A percentile compares a stretch with the other conserved stretches of the same genome.
phyloP scores from a whole-genome alignment of 2,113 vertebrate genomes.

The Heterotis niloticus region DNA sequence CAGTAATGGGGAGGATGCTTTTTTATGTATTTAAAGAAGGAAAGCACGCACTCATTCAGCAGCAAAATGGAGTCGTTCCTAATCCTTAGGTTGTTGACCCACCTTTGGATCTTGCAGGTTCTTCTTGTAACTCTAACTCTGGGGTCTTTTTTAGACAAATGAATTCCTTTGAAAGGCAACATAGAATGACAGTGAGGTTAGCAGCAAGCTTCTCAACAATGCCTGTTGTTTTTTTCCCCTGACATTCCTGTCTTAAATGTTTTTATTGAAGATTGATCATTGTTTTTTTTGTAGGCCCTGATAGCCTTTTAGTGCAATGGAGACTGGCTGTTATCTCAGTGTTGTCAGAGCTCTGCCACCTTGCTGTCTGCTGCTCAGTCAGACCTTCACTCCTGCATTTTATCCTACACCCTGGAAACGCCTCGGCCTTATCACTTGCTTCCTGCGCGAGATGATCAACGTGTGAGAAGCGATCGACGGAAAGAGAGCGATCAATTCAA shows the following conservation, averaged over 20 bases:
- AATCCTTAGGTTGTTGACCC: no score
- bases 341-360: constrained; percentile 14
- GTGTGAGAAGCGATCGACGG: constrained; percentile 14
- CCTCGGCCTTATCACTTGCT: constrained; percentile 41
- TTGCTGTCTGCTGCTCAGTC: constrained; percentile 24
- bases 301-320: background rate
- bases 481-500: background rate
- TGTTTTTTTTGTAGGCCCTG: constrained; percentile 4
- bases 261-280: constrained; percentile 7
- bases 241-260: background rate
- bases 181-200: background rate
- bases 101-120: background rate
- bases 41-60: no score
- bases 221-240: background rate
- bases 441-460: constrained; percentile 37
- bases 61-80: no score
- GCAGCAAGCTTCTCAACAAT: background rate
- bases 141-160: background rate
- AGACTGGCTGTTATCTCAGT: background rate
- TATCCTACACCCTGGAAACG: constrained; percentile 33
- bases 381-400: constrained; percentile 1
- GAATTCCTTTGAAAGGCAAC: background rate
- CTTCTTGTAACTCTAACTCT: background rate
- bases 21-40: no score
- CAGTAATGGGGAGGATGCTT: no score